Evolutionary conservation across 2,888 invertebrate genomes (phyloP), one percentile per base, ranked within the genome.

Genomic region (Heliconius erato): DNA sequence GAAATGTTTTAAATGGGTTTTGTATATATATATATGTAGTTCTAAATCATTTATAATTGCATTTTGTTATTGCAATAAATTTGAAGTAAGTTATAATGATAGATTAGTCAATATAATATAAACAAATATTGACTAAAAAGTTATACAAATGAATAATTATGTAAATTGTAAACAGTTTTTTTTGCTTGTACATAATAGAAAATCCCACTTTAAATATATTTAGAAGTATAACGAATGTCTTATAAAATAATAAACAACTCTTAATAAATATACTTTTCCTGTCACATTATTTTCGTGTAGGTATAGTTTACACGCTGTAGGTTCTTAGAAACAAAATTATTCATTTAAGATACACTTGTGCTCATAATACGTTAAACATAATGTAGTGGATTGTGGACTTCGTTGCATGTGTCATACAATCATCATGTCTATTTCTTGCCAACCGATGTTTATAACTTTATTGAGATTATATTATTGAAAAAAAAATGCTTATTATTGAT

Each of bases 281-380:
- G 49, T 23, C 28, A 32, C 11, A 12, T 63, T 49, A 28, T n/a
- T 72, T 44, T 72, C 16, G 16, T 26, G n/a, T 44, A n/a, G 59
- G 59, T 59, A 23, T 23, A 74, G 23, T 59, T 32, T 54, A 49
- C 23, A 59, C 28, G 2, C 28, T 4, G 32, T 23, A 28, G 54
- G 28, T 59, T 74, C 54, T 32, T 32, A 32, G 74, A 74, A 59
- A 74, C 32, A 32, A 23, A 23, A 74, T 74, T 54, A 74, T 59
- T 74, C 74, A 54, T 59, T 54, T 32, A 59, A 54, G 32, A 74
- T 26, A 44, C 74, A 54, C 32, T 74, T 54, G 74, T 72, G 74
- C 54, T 74, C 74, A 74, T 59, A 74, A 12, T 54, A 49, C 54
- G 28, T 54, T 59, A 74, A 74, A 74, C 32, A 59, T 26, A 44